Conservation (phyloP, 2,113 vertebrate species). For the Paramisgurnus dabryanus region DNA sequence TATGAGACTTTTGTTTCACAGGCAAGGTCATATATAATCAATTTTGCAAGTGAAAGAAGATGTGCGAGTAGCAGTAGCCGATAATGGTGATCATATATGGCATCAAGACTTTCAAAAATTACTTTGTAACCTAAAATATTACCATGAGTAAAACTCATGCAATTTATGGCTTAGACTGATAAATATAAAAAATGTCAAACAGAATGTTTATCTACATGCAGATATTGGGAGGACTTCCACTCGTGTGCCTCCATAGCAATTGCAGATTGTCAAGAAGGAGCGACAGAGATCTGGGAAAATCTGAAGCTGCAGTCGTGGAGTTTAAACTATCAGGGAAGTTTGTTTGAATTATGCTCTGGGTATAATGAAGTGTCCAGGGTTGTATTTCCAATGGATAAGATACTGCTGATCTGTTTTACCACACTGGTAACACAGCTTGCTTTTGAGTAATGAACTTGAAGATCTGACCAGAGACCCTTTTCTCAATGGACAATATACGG, state of each 20-base stretch:
- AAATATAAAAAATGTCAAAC: neutral
- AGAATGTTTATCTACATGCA: constrained; percentile 56
- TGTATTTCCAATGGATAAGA: constrained; percentile 60
- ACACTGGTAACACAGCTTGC: constrained; percentile 78
- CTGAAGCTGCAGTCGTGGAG: constrained; percentile 85
- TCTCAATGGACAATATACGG: constrained; percentile 4
- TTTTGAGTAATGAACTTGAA: constrained; percentile 14
- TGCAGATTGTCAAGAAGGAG: constrained; percentile 87
- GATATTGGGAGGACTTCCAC: constrained; percentile 88
- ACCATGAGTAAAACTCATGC: neutral
- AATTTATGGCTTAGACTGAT: neutral
- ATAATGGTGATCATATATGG: too few species aligned
- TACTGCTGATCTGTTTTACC: constrained; percentile 76
- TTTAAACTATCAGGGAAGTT: constrained; percentile 86
- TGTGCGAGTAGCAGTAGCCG: too few species aligned
- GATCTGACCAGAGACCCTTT: neutral
- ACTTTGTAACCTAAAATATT: neutral
- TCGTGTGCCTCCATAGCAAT: constrained; percentile 84
- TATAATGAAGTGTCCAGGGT: constrained; percentile 71
- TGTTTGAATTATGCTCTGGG: constrained; percentile 85
- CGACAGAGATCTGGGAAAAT: constrained; percentile 87
- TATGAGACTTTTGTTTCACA: too few species aligned
- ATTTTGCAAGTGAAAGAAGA: too few species aligned
- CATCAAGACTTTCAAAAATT: too few species aligned
- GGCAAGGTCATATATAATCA: too few species aligned